phyloP scores from a whole-genome alignment of 2,888 invertebrate genomes.

The Hermaeophaga mercurialis region DNA sequence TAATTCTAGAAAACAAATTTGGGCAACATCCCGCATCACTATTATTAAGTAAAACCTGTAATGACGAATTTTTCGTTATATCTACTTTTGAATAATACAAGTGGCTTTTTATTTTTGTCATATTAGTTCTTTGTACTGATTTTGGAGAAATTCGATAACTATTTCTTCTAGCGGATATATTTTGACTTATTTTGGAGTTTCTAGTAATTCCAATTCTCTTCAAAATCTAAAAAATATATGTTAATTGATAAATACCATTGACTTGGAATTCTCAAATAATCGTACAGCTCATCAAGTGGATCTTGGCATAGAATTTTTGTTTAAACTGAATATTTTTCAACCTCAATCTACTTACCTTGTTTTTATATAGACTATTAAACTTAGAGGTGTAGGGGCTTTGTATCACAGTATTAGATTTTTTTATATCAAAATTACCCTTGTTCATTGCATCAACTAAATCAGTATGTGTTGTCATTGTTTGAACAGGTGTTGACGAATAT shows the following conservation, averaged over 20 bases:
- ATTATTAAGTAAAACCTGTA: not conserved
- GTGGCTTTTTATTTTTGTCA: conserved; percentile 22
- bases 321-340: too few species aligned
- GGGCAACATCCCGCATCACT: not conserved
- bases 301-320: too few species aligned
- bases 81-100: conserved; percentile 32
- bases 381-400: conserved; percentile 21
- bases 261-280: too few species aligned
- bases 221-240: too few species aligned
- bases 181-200: not conserved
- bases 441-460: too few species aligned
- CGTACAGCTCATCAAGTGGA: too few species aligned
- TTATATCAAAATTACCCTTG: too few species aligned
- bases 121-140: conserved; percentile 26
- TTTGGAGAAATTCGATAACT: conserved; percentile 24
- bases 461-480: conserved; percentile 29
- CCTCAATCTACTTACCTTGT: too few species aligned
- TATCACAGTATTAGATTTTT: too few species aligned
- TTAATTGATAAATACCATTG: too few species aligned
- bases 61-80: conserved; percentile 28
- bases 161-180: too few species aligned
- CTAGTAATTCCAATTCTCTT: too few species aligned
- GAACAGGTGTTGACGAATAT: conserved; percentile 47
- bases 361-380: not conserved
- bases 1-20: not conserved